Base-by-base conservation (phyloP, 2,113 vertebrate species). In the Lepus americanus region DNA sequence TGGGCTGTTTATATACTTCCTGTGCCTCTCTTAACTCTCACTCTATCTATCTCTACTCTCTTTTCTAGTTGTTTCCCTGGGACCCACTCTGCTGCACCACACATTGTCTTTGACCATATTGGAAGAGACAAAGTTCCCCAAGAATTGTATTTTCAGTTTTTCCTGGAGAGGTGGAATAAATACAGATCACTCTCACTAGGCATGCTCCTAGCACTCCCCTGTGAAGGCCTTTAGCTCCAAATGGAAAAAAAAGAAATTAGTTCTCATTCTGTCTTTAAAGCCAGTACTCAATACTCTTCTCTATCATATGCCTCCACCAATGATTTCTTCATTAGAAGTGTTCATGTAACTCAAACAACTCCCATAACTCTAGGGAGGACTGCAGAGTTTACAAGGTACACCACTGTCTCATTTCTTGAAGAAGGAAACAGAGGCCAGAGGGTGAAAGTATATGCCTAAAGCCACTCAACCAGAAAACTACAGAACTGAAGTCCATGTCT, bases 191-290 rank as follows among this genome's bases (percentile, higher is more conserved):
- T 73, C 20, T 78, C 61, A 77, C 22, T 16, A 67, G 55, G 13
- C 8, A 88, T 9, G 3, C 9, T 44, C 63, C 89, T 11, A 51
- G 9, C 33, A 39, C 4, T 13, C 12, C 1, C 12, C 77, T 16
- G 64, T n/a, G 17, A 91, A 77, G 5, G 5, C 22, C 14, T 7
- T 36, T 22, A 51, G 11, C 14, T 9, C 9, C 20, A 49, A 72
- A 87, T 13, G 27, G 13, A 85, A 94, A 86, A 31, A 29, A 90
- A 77, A 84, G 33, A 85, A 89, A 73, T 67, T 31, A 91, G 55
- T 10, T 6, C 5, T 61, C 55, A 67, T 2, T 70, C 9, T 25
- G 9, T 55, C 49, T 33, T 20, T 59, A 87, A 90, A 76, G 63
- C 9, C 25, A 61, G 17, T 51, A 25, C 20, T 77, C 23, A 59